Conservation (phyloP, 2,888 invertebrate species). For the Andrena bicolor region DNA sequence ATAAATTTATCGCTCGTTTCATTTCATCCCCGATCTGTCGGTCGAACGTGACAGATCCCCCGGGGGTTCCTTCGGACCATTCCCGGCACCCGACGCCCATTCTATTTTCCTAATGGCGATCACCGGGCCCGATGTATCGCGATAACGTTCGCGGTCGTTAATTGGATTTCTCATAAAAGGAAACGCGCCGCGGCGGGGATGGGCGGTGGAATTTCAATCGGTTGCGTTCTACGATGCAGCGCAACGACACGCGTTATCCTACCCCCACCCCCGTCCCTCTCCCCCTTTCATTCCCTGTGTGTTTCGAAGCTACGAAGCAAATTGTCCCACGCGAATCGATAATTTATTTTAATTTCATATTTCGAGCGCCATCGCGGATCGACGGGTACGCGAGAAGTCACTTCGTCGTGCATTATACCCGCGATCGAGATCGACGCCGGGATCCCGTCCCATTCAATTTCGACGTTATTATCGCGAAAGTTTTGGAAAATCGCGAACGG, state of each 20-base stretch:
- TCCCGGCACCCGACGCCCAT: background rate
- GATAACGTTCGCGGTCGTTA: background rate
- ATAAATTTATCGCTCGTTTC: constrained; percentile 59
- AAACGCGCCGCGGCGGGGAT: too few relatives aligned
- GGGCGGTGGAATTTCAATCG: background rate
- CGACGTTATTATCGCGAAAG: constrained; percentile 42
- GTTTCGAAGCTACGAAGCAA: background rate
- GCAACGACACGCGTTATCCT: too few relatives aligned
- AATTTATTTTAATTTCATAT: constrained; percentile 28
- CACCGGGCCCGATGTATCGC: background rate
- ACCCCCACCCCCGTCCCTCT: too few relatives aligned
- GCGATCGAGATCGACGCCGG: constrained; percentile 22
- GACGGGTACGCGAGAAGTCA: background rate
- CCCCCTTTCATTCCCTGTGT: too few relatives aligned
- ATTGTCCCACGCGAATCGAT: background rate
- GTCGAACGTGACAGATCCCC: constrained; percentile 33
- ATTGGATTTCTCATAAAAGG: background rate
- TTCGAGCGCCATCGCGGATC: constrained; percentile 8
- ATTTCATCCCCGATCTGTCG: constrained; percentile 37
- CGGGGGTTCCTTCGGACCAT: constrained; percentile 2
- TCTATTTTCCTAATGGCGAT: constrained; percentile 17
- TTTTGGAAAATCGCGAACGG: constrained; percentile 39
- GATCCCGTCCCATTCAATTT: constrained; percentile 44
- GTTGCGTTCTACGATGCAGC: too few relatives aligned
- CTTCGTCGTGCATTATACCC: constrained; percentile 11